phyloP scores from a whole-genome alignment of 2,888 invertebrate species.

The Lasioglossum lativentre region DNA sequence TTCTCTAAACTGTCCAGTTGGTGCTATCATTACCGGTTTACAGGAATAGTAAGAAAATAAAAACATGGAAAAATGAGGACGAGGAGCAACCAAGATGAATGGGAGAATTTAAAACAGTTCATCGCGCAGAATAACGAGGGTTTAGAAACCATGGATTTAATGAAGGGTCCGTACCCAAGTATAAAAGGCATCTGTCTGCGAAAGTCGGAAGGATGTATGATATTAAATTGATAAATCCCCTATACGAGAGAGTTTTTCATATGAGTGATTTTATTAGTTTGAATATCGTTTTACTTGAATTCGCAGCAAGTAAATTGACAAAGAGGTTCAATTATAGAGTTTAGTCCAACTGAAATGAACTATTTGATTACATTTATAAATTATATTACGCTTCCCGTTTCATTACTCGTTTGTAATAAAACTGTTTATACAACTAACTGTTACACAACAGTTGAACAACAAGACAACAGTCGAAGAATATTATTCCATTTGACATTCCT shows the following conservation, averaged over 20 bases:
- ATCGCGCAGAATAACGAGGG: conserved; percentile 69
- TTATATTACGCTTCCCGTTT: neutral
- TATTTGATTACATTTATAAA: neutral
- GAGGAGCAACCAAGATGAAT: conserved; percentile 48
- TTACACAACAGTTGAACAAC: neutral
- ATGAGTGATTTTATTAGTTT: conserved; percentile 49
- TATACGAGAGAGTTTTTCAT: conserved; percentile 23
- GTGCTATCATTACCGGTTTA: conserved; percentile 35
- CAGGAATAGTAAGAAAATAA: conserved; percentile 46
- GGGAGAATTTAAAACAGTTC: conserved; percentile 63
- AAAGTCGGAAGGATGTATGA: conserved; percentile 62
- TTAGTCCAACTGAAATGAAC: neutral
- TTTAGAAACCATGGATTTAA: conserved; percentile 68
- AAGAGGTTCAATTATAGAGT: conserved; percentile 19
- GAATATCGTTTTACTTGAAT: conserved; percentile 44
- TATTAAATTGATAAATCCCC: conserved; percentile 64
- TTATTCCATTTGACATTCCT: too few species aligned
- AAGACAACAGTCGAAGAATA: too few species aligned
- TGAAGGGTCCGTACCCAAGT: conserved; percentile 64
- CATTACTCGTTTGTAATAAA: neutral
- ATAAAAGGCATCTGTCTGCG: conserved; percentile 65
- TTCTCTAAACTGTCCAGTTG: conserved; percentile 7
- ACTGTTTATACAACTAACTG: neutral
- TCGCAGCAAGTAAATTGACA: conserved; percentile 30
- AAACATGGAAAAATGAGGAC: conserved; percentile 41